Conservation (phyloP, 2,888 invertebrate genomes). For the Xestia ashworthii region DNA sequence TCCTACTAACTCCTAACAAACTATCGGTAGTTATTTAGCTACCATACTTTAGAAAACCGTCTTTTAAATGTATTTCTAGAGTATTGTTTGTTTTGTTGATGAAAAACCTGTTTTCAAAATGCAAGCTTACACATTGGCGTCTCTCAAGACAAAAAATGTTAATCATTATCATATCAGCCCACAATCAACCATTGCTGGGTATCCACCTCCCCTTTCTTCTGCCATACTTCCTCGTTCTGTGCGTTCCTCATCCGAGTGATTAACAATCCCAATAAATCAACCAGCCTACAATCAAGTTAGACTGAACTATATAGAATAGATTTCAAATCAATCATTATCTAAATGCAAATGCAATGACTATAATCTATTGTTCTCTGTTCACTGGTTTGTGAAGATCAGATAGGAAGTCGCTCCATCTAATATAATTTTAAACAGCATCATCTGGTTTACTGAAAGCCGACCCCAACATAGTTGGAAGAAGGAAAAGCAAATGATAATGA, state of each 20-base stretch:
- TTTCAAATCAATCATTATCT: conserved; percentile 13
- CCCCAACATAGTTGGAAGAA: neutral
- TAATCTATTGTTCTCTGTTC: neutral
- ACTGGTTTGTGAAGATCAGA: neutral
- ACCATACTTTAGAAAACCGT: neutral
- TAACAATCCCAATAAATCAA: neutral
- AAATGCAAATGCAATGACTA: neutral
- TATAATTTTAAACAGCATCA: neutral
- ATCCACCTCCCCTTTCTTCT: neutral
- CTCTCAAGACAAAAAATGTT: neutral
- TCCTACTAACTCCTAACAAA: no score
- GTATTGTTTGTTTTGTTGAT: neutral
- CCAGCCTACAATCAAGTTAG: neutral
- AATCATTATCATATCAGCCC: neutral
- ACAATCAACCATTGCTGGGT: neutral
- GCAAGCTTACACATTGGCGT: neutral
- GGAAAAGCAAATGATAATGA: neutral
- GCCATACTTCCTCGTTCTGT: neutral
- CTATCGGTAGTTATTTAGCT: no score
- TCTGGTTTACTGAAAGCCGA: neutral
- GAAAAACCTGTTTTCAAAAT: neutral
- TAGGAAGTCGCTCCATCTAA: neutral
- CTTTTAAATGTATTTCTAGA: neutral
- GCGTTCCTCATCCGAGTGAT: neutral
- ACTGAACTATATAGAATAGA: neutral